Conservation (phyloP, 1,140 invertebrate genomes). For the Zophobas morio region DNA sequence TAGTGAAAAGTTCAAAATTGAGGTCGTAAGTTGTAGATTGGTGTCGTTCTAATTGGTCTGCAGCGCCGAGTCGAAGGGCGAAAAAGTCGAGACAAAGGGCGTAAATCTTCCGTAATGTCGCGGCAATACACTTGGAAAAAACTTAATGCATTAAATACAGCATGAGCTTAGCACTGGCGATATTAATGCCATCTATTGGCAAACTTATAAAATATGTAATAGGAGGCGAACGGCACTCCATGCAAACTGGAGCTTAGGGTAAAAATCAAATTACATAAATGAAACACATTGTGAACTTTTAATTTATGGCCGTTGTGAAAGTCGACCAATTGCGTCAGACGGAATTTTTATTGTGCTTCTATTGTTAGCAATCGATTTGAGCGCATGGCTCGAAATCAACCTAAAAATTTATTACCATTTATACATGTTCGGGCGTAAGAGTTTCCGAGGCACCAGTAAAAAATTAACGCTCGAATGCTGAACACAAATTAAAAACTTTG, state of each 20-base stretch:
- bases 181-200: slow-evolving; percentile 61
- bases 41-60: slow-evolving; percentile 37
- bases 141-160: slow-evolving; percentile 51
- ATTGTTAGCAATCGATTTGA: slow-evolving; percentile 51
- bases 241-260: slow-evolving; percentile 57
- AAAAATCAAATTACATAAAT: slow-evolving; percentile 66
- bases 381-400: slow-evolving; percentile 58
- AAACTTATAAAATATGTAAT: slow-evolving; percentile 64
- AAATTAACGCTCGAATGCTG: slow-evolving; percentile 59
- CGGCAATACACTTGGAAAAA: slow-evolving; percentile 42
- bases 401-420: slow-evolving; percentile 63
- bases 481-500: slow-evolving; percentile 64
- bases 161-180: slow-evolving; percentile 44
- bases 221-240: slow-evolving; percentile 56
- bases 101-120: slow-evolving; percentile 44
- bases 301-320: slow-evolving; percentile 61
- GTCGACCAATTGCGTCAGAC: slow-evolving; percentile 53
- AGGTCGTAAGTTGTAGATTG: slow-evolving; percentile 26
- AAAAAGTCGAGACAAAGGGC: slow-evolving; percentile 45
- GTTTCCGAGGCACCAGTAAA: slow-evolving; percentile 57
- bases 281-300: slow-evolving; percentile 66
- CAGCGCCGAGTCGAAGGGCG: slow-evolving; percentile 15
- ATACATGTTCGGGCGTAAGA: slow-evolving; percentile 59
- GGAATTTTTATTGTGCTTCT: slow-evolving; percentile 46
- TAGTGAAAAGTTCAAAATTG: slow-evolving; percentile 32